phyloP scores from a whole-genome alignment of 2,888 invertebrate genomes.

The Dione vanillae region DNA sequence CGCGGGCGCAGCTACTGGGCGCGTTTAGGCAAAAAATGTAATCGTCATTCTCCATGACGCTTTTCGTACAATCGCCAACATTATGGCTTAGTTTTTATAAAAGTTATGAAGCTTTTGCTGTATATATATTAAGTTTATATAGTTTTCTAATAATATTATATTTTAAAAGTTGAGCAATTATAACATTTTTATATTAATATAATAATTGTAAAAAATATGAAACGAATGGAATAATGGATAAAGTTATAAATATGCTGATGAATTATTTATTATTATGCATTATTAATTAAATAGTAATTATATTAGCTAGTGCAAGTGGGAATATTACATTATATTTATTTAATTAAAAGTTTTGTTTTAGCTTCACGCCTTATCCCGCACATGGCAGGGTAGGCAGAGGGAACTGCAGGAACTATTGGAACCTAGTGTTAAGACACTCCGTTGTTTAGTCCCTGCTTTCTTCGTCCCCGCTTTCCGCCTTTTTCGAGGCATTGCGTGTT shows the following conservation, averaged over 20 bases:
- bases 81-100: background rate
- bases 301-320: no score
- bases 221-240: no score
- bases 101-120: background rate
- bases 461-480: no score
- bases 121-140: background rate
- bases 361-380: no score
- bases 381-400: no score
- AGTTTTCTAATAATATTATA: background rate
- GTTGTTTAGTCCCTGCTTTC: no score
- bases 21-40: slow-evolving; percentile 68
- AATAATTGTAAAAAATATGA: no score
- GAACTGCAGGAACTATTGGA: no score
- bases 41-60: slow-evolving; percentile 60
- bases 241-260: background rate
- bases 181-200: no score
- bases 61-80: slow-evolving; percentile 53
- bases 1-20: slow-evolving; percentile 63
- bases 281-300: no score
- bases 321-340: background rate
- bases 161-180: background rate
- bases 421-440: no score
- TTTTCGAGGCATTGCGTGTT: no score
- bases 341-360: background rate
- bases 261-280: background rate